Conservation (phyloP, 1,140 invertebrate species). For the Tenebrio molitor region DNA sequence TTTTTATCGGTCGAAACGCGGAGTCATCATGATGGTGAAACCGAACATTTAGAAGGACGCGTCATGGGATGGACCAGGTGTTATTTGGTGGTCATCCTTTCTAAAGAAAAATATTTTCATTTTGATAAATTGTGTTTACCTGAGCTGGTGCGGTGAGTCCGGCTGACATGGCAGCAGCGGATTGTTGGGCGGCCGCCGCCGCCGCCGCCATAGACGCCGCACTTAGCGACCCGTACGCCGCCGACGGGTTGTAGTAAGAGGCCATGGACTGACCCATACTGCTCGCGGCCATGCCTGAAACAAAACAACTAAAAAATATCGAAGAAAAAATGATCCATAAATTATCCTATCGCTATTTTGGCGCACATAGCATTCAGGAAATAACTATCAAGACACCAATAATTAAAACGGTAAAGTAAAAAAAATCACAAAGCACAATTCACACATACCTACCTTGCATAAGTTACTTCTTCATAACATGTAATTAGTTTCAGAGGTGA, state of each 20-base stretch:
- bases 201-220: conserved; percentile 76
- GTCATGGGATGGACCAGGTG: conserved; percentile 53
- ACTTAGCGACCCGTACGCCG: conserved; percentile 75
- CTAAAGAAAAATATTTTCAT: conserved; percentile 16
- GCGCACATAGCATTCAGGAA: too few relatives aligned
- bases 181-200: conserved; percentile 74
- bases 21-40: conserved; percentile 50
- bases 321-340: neutral
- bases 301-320: conserved; percentile 42
- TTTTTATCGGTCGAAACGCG: conserved; percentile 51
- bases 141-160: conserved; percentile 71
- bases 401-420: conserved; percentile 7
- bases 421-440: too few relatives aligned
- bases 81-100: conserved; percentile 21
- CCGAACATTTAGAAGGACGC: conserved; percentile 50
- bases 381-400: too few relatives aligned
- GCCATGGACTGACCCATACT: conserved; percentile 75
- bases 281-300: conserved; percentile 72
- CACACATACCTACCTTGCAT: neutral
- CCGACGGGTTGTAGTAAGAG: conserved; percentile 74
- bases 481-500: neutral
- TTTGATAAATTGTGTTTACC: conserved; percentile 65
- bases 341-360: too few relatives aligned
- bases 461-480: neutral
- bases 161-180: conserved; percentile 72